Evolutionary conservation across 2,113 vertebrate genomes (phyloP).

Genomic region (Hippocampus guttulatus): DNA sequence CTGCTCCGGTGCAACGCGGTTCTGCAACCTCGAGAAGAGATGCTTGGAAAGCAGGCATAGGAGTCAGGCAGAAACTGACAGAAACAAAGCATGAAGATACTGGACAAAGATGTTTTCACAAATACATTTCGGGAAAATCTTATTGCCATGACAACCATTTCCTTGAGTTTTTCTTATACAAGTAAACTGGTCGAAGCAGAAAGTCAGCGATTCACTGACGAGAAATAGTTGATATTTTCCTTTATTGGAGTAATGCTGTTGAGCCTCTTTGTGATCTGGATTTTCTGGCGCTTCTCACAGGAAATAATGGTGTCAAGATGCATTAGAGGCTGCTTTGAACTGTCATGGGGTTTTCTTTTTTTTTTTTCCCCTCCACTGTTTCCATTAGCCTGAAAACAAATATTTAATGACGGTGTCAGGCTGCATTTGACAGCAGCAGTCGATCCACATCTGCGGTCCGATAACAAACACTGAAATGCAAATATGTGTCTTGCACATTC

Average conservation of each 20-base stretch:
- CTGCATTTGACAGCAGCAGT: background rate
- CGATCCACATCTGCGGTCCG: no score
- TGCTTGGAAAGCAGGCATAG: constrained; percentile 47
- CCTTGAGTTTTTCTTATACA: constrained; percentile 37
- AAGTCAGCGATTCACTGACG: background rate
- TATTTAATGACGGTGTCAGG: background rate
- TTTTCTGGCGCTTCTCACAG: constrained; percentile 17
- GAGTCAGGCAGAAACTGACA: background rate
- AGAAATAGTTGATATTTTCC: constrained; percentile 17
- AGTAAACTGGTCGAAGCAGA: constrained; percentile 29
- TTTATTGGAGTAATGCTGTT: background rate
- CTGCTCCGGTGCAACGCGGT: constrained; percentile 25
- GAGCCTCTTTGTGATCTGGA: background rate
- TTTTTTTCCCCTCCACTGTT: no score
- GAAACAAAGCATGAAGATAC: constrained; percentile 17
- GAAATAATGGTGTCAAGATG: constrained; percentile 17
- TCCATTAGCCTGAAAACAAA: no score
- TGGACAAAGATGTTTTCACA: constrained; percentile 18
- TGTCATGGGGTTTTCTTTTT: background rate
- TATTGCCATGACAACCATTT: constrained; percentile 60
- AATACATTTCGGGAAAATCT: constrained; percentile 21
- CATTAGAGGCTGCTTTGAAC: background rate
- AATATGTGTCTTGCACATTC: no score
- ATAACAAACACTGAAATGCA: no score
- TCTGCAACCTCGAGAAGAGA: constrained; percentile 32